phyloP scores from a whole-genome alignment of 2,797 vertebrate genomes.

The Nyctalus aviator region DNA sequence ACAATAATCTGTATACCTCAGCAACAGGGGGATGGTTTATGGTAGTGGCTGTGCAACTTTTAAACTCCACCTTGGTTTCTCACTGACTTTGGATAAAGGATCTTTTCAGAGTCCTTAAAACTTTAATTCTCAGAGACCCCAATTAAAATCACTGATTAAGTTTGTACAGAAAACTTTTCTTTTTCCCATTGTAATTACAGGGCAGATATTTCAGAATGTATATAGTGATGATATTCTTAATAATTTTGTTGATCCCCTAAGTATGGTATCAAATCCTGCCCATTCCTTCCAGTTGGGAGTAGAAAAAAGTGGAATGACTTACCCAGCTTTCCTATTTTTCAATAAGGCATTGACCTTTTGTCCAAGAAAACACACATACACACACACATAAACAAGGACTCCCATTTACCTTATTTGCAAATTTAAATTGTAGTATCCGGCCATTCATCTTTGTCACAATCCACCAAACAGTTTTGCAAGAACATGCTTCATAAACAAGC shows the following conservation, averaged over 20 bases:
- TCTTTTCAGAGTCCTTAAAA: slow-evolving; percentile 47
- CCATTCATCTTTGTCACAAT: slow-evolving; percentile 77
- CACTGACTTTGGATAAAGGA: background rate
- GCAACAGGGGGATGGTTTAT: background rate
- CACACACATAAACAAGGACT: slow-evolving; percentile 61
- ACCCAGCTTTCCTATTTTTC: slow-evolving; percentile 32
- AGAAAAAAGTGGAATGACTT: slow-evolving; percentile 11
- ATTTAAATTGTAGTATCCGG: slow-evolving; percentile 72
- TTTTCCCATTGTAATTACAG: slow-evolving; percentile 43
- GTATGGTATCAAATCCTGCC: background rate
- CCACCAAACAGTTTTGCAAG: slow-evolving; percentile 64
- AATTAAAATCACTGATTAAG: slow-evolving; percentile 11
- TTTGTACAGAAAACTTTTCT: background rate
- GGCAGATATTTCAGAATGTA: slow-evolving; percentile 8
- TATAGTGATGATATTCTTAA: slow-evolving; percentile 33
- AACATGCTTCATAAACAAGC: slow-evolving; percentile 70
- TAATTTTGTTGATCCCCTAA: slow-evolving; percentile 27
- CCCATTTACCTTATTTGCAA: slow-evolving; percentile 76
- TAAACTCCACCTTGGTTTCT: slow-evolving; percentile 23
- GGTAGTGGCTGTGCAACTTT: background rate
- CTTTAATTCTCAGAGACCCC: background rate
- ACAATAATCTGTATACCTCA: background rate
- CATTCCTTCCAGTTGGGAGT: background rate
- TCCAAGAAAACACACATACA: slow-evolving; percentile 59
- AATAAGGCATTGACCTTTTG: slow-evolving; percentile 63